Evolutionary conservation across 2,888 invertebrate species (phyloP), one percentile per base, ranked within the genome.

Genomic region (Keiferia lycopersicella): DNA sequence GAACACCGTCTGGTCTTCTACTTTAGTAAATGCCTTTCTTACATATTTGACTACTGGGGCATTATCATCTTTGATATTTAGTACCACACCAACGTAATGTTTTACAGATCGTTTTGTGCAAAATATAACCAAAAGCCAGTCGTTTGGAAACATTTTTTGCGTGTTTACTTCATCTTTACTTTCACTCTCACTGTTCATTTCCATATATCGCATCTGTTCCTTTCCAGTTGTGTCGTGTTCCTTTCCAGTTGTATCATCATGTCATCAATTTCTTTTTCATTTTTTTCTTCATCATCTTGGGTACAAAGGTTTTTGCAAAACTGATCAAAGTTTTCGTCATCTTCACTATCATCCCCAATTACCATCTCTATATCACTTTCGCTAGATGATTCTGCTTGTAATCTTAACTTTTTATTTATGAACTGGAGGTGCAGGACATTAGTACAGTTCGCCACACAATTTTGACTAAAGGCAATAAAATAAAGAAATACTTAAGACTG

Each of bases 211-310:
- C 61, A 64, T 66, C 53, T 67, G 65, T 39, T 64, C 62, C 67
- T 73, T 62, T 65, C 72, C 72, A 61, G 18, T 39, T 53, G 67
- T 57, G 22, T 65, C 68, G n/a, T 71, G 57, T 20, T 63, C 51
- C 18, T 34, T 34, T 70, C 38, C 53, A 65, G 26, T 12, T 71
- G 63, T 10, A 67, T 67, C 38, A 48, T 41, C 41, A 70, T 61
- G 67, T 73, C 70, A 26, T 34, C 59, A 61, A 61, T 48, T 61
- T 61, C 53, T n/a, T 34, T 41, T 63, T 65, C 53, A 62, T 65
- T 34, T 63, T 65, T 63, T 67, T 61, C 66, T 41, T 41, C 16
- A 16, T 66, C 59, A 34, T 61, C 41, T 45, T 45, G 14, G 8
- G 14, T 59, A 59, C 11, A 59, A 59, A 59, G 38, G 20, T 59